A percentile compares a stretch with the other conserved stretches of the same genome.
These are phyloP conservation scores for Vicugna pacos DNA, from an alignment of 2,113 vertebrate species.

Conservation along the genomic window DNA sequence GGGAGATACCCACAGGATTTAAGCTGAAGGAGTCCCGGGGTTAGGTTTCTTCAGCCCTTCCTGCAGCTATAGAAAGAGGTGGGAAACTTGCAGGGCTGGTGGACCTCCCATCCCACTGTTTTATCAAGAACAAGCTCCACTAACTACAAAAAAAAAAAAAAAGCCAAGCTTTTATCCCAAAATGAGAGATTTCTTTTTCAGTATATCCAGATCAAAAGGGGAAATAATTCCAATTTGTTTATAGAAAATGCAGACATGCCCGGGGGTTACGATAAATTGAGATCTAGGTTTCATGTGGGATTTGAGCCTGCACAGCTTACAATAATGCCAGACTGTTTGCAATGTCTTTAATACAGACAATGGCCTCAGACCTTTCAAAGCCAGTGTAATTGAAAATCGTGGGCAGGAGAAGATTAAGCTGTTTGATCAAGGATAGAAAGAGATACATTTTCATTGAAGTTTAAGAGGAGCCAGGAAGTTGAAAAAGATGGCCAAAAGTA, in stretches of 20 bases:
- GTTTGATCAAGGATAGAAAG: constrained; percentile 64
- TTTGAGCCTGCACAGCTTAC: constrained; percentile 78
- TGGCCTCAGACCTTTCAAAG: constrained; percentile 71
- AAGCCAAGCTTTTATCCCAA: background rate
- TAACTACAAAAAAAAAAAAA: background rate
- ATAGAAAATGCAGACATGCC: constrained; percentile 70
- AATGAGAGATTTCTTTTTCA: constrained; percentile 64
- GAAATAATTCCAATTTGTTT: constrained; percentile 79
- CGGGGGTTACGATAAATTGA: constrained; percentile 77
- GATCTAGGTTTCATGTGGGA: constrained; percentile 76
- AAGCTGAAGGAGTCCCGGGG: background rate
- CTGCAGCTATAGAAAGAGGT: background rate
- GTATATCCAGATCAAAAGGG: constrained; percentile 72
- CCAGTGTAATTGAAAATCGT: constrained; percentile 67
- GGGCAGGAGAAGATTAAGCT: constrained; percentile 69
- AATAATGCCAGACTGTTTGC: constrained; percentile 57
- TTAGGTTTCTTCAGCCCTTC: background rate
- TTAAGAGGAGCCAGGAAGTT: constrained; percentile 48
- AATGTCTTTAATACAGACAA: constrained; percentile 61
- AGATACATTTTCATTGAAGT: constrained; percentile 9
- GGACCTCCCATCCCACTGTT: background rate
- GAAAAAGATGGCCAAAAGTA: constrained; percentile 12
- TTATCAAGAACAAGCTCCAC: background rate
- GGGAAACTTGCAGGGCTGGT: background rate
- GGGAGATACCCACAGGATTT: constrained; percentile 4